Conservation (phyloP, 2,113 vertebrate species). For the Morphnarchus princeps region DNA sequence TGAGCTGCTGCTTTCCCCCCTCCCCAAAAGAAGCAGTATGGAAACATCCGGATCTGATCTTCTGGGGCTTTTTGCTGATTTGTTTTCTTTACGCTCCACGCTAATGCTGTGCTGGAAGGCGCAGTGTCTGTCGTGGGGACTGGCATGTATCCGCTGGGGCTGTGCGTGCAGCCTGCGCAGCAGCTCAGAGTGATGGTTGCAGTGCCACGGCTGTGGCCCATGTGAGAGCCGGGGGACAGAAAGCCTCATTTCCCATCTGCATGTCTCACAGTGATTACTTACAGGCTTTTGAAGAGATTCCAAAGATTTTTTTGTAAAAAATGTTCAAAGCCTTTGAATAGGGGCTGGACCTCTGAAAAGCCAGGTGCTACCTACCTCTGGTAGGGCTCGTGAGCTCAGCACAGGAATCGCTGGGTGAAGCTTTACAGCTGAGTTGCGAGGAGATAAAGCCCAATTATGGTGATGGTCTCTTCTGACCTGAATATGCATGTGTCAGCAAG, state of each 20-base stretch:
- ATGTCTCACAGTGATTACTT: neutral
- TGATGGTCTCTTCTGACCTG: neutral
- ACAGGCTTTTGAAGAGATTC: neutral
- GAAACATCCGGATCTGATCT: neutral
- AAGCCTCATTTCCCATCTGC: neutral
- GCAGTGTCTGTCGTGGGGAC: neutral
- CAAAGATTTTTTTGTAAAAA: neutral
- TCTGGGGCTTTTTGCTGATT: neutral
- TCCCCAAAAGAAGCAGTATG: neutral
- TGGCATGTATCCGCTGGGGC: neutral
- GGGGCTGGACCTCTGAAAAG: neutral
- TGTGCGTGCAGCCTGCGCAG: accelerated
- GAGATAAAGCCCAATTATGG: neutral
- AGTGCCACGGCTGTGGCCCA: neutral
- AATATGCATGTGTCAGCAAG: neutral
- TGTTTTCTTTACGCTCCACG: neutral
- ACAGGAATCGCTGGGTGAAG: neutral
- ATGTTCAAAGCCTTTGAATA: neutral
- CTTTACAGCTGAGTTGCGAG: neutral
- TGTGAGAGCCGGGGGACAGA: neutral
- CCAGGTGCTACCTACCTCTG: neutral
- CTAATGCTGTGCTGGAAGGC: neutral
- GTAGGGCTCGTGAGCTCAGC: neutral
- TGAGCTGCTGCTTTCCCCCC: neutral
- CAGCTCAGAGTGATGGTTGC: neutral